Evolutionary conservation across 2,797 vertebrate species (phyloP), one percentile per base, ranked within the genome.

Genomic region (Graptemys geographica): DNA sequence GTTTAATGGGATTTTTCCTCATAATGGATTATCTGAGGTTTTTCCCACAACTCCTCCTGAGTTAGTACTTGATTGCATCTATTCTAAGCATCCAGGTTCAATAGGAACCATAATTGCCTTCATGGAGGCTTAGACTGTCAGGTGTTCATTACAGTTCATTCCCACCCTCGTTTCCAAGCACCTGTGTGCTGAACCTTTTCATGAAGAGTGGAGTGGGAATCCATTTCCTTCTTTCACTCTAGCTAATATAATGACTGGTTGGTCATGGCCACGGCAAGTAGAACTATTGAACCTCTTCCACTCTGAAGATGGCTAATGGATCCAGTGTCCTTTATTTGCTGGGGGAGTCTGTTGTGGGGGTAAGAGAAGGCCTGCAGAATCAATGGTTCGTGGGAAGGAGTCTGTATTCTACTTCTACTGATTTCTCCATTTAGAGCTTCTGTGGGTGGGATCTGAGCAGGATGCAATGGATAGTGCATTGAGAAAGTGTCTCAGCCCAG

Each of bases 401-500:
- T 1, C 3, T 0, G 0, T 0, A 0, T 27, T 31, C 81, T 23
- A 16, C 25, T 49, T 12, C 1, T 1, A 74, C 78, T 23, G 44
- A 4, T 62, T 57, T 56, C 28, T 44, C 23, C 19, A 44, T 74
- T 33, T 16, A n/a, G 47, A 57, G 28, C 0, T 1, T 3, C 41
- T 52, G 69, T 80, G 74, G 53, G 44, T 83, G 23, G 27, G 18
- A 59, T 6, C 4, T 44, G 7, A 52, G 41, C 8, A 15, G 6
- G 37, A 6, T 57, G 65, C 1, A 0, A 47, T 52, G 9, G 37
- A 3, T 31, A 25, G 6, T 23, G 9, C 7, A 1, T 18, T 15
- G 2, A 1, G 2, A 52, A 10, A 83, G 6, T 13, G 53, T 18
- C 37, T 81, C 49, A 79, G 79, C 84, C 72, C 62, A 72, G 3